Conservation (phyloP, 2,113 vertebrate species). For the Callocephalon fimbriatum region DNA sequence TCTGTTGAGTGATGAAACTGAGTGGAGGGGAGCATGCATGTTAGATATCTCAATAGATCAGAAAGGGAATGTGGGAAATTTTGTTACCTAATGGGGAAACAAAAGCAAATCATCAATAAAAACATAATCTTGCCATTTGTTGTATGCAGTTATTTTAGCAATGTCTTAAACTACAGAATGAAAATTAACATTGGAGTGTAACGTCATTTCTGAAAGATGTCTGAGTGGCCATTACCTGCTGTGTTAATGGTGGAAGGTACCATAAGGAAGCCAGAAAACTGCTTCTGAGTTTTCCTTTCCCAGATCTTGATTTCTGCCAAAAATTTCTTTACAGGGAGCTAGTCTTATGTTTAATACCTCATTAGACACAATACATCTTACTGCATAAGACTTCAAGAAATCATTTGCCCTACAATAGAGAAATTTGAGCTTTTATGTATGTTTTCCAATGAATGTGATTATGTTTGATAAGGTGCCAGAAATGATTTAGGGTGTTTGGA, state of each 20-base stretch:
- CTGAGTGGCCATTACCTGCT: background rate
- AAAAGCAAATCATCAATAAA: background rate
- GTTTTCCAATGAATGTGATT: background rate
- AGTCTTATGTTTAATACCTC: background rate
- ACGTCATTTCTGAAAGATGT: background rate
- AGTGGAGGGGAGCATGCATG: background rate
- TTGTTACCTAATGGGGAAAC: background rate
- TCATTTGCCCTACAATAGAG: background rate
- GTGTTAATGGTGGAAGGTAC: background rate
- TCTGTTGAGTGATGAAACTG: background rate
- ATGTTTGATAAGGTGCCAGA: background rate
- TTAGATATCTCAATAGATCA: background rate
- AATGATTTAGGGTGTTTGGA: background rate
- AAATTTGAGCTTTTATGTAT: background rate
- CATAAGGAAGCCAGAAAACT: background rate
- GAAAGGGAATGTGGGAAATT: background rate
- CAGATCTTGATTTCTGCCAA: background rate
- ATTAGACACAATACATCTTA: background rate
- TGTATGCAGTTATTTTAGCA: background rate
- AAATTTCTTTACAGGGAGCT: background rate
- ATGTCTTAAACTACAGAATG: background rate
- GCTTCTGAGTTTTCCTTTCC: background rate
- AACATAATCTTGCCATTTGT: background rate
- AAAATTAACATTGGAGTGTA: background rate
- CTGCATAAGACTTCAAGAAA: background rate